Percentiles rank a stretch among this genome's conserved stretches.
Conservation (phyloP, 2,113 vertebrate species). For the Chamaetylas fuelleborni region DNA sequence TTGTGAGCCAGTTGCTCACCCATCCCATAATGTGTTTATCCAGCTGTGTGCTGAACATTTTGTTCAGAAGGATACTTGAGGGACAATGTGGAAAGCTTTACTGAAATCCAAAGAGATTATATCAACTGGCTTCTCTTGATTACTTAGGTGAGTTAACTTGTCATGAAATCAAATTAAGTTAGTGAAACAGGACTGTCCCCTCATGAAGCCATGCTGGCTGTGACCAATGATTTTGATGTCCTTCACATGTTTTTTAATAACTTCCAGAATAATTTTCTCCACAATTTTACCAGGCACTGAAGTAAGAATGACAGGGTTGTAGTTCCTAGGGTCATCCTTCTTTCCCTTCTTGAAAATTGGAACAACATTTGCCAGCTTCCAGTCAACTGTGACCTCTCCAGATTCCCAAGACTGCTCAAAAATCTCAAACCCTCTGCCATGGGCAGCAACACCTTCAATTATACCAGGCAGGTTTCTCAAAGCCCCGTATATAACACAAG, state of each 20-base stretch:
- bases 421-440: not conserved
- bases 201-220: not conserved
- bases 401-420: not conserved
- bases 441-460: fast-evolving
- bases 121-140: not conserved
- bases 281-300: not conserved
- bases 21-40: not conserved
- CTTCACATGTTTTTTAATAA: not conserved
- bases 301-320: not conserved
- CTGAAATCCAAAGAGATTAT: not conserved
- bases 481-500: not conserved
- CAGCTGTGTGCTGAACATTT: not conserved
- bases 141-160: not conserved
- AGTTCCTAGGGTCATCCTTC: not conserved
- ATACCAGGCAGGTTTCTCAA: not conserved
- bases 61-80: not conserved
- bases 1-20: fast-evolving
- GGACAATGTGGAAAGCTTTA: not conserved
- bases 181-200: not conserved
- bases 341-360: not conserved
- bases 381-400: not conserved
- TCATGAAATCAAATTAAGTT: not conserved
- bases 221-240: not conserved
- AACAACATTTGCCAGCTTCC: not conserved
- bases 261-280: not conserved